Evolutionary conservation across 2,888 invertebrate genomes (phyloP).

Genomic region (Lepidochitona cinerea): DNA sequence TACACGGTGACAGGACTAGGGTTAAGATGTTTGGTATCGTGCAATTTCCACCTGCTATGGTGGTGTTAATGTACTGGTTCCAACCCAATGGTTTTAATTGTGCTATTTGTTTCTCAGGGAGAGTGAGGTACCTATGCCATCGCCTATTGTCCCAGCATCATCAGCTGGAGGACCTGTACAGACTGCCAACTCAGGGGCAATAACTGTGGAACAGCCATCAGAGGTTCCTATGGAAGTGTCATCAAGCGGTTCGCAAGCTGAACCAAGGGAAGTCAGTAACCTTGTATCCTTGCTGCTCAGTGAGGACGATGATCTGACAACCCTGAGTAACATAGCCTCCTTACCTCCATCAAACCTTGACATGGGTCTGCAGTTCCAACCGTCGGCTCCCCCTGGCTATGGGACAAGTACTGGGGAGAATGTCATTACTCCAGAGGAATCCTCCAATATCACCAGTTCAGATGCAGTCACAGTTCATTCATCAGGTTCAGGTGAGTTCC

Average conservation of each 20-base stretch:
- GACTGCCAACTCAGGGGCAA: not conserved
- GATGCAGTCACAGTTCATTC: constrained; percentile 56
- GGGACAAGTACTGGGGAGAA: constrained; percentile 15
- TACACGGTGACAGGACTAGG: too few relatives aligned
- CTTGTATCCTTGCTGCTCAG: constrained; percentile 40
- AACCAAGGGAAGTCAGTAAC: constrained; percentile 16
- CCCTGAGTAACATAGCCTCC: not conserved
- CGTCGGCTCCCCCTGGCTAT: constrained; percentile 9
- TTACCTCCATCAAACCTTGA: not conserved
- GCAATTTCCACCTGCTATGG: too few relatives aligned
- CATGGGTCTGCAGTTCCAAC: constrained; percentile 10
- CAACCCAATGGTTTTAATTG: too few relatives aligned
- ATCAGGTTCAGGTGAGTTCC: constrained; percentile 37
- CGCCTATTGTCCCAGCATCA: not conserved
- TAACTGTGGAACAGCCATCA: not conserved
- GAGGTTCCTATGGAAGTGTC: not conserved
- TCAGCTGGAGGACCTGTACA: not conserved
- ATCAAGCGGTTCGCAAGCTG: not conserved
- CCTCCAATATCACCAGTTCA: constrained; percentile 55
- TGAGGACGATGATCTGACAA: constrained; percentile 24
- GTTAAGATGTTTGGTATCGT: too few relatives aligned
- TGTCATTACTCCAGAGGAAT: constrained; percentile 50
- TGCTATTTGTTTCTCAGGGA: not conserved
- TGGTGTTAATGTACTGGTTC: too few relatives aligned
- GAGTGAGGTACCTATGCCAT: not conserved